Conservation (phyloP, 1,140 invertebrate genomes). For the Phenacoccus solenopsis region DNA sequence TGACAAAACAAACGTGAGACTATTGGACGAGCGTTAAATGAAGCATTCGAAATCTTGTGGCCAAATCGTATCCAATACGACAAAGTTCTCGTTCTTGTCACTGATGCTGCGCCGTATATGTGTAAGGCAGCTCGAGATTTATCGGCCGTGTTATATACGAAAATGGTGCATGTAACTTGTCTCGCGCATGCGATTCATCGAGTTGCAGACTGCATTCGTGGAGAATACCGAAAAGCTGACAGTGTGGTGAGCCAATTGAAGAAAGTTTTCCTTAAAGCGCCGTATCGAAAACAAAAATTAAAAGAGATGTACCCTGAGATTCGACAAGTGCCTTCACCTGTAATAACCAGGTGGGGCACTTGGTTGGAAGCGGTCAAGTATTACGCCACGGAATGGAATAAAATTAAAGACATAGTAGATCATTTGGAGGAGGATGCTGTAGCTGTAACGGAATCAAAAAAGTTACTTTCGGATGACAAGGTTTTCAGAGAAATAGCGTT, state of each 20-base stretch:
- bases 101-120: slow-evolving; percentile 15
- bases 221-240: background rate
- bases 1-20: background rate
- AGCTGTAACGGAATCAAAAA: background rate
- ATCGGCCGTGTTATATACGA: background rate
- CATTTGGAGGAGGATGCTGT: background rate
- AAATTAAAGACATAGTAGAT: slow-evolving; percentile 11
- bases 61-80: background rate
- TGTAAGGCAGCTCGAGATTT: background rate
- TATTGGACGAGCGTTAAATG: background rate
- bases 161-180: background rate
- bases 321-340: slow-evolving; percentile 19
- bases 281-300: slow-evolving; percentile 19
- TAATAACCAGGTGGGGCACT: slow-evolving; percentile 21
- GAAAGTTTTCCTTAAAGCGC: slow-evolving; percentile 22
- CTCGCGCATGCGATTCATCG: slow-evolving; percentile 6
- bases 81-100: background rate
- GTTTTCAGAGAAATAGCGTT: background rate
- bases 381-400: slow-evolving; percentile 13
- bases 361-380: slow-evolving; percentile 18
- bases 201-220: background rate
- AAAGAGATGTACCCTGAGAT: slow-evolving; percentile 19
- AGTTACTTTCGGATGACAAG: background rate
- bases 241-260: slow-evolving; percentile 7
- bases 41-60: slow-evolving; percentile 9